Percentiles rank a stretch among this genome's conserved stretches.
Conservation (phyloP, 1,140 invertebrate species). For the Stenopsyche tienmushanensis region DNA sequence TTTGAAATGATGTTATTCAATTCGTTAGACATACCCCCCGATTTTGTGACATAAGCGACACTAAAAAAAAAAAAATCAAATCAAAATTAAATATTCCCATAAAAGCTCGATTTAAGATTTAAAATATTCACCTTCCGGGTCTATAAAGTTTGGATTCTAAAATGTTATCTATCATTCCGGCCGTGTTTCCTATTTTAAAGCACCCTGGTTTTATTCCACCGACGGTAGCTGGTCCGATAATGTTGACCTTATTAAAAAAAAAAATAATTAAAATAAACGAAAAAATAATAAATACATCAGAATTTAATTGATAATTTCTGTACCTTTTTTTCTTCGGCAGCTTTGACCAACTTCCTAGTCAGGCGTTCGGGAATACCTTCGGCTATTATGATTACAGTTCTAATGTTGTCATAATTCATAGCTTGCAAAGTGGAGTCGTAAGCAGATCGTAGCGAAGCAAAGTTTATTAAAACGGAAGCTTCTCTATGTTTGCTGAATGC, state of each 20-base stretch:
- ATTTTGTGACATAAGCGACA: conserved; percentile 97
- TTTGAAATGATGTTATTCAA: conserved; percentile 98
- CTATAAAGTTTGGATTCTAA: conserved; percentile 95
- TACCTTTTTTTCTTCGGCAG: conserved; percentile 70
- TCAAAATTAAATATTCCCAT: conserved; percentile 2
- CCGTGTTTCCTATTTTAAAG: conserved; percentile 99
- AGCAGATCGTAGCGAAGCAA: conserved; percentile 96
- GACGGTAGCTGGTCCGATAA: conserved; percentile 97
- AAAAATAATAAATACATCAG: neutral
- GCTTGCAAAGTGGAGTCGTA: conserved; percentile 97
- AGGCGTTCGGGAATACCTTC: conserved; percentile 99
- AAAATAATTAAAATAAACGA: neutral
- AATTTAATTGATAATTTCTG: conserved; percentile 55
- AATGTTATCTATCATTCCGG: conserved; percentile 99
- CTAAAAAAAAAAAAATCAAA: conserved; percentile 55
- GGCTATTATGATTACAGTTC: conserved; percentile 97
- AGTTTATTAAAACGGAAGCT: conserved; percentile 97
- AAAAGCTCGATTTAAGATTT: too few species aligned
- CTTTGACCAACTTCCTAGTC: conserved; percentile 91
- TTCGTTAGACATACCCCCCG: conserved; percentile 99
- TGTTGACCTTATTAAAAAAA: conserved; percentile 62
- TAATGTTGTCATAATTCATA: conserved; percentile 88
- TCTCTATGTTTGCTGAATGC: conserved; percentile 94
- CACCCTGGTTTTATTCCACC: conserved; percentile 98
- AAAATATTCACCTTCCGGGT: conserved; percentile 68